Conservation (phyloP, 2,113 vertebrate species). For the Enhydra lutris region DNA sequence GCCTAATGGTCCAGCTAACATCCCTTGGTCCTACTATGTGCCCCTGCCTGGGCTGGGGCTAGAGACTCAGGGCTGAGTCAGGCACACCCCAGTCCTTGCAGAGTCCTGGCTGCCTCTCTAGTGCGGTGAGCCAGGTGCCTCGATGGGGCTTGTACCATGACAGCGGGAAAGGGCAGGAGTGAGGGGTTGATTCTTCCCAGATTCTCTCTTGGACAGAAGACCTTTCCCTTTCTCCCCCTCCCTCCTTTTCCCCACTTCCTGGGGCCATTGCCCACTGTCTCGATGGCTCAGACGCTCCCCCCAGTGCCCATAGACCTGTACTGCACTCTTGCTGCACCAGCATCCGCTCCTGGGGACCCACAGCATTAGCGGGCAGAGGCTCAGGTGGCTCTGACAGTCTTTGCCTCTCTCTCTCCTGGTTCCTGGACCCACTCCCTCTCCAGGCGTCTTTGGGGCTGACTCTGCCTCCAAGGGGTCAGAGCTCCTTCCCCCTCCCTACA, state of each 20-base stretch:
- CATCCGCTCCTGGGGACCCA: not conserved
- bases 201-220: not conserved
- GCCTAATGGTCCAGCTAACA: not conserved
- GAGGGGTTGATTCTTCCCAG: not conserved
- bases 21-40: not conserved
- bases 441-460: not conserved
- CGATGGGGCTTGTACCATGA: accelerated
- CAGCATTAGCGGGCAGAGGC: not conserved
- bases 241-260: not conserved
- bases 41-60: not conserved
- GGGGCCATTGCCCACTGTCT: not conserved
- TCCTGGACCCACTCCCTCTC: not conserved
- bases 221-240: not conserved
- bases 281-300: too few species aligned
- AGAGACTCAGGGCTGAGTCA: not conserved
- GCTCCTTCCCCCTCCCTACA: not conserved
- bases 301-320: too few species aligned
- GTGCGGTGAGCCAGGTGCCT: accelerated
- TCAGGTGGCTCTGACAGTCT: accelerated
- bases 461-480: not conserved
- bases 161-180: not conserved
- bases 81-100: not conserved
- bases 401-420: not conserved
- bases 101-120: not conserved
- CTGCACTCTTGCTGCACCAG: not conserved